Conservation (phyloP, 1,140 invertebrate species). For the Papilio aristodemus region DNA sequence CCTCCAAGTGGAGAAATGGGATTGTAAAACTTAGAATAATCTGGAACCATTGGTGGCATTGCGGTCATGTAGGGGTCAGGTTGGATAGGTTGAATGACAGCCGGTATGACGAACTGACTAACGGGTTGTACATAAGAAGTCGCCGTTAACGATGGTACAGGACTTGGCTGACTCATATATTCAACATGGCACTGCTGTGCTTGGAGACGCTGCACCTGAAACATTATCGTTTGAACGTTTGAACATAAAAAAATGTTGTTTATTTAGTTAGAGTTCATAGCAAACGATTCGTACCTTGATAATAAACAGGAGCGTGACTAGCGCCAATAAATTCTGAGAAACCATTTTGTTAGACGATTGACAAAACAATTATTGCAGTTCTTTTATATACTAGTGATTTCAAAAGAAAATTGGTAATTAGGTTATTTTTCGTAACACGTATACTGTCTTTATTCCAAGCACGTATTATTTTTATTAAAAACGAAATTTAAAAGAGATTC, state of each 20-base stretch:
- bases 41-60: slow-evolving; percentile 35
- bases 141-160: slow-evolving; percentile 35
- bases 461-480: slow-evolving; percentile 35
- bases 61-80: slow-evolving; percentile 31
- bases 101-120: slow-evolving; percentile 53
- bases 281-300: slow-evolving; percentile 40
- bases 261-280: neutral
- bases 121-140: slow-evolving; percentile 44
- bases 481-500: slow-evolving; percentile 7
- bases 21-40: slow-evolving; percentile 33
- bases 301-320: slow-evolving; percentile 42
- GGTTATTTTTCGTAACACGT: slow-evolving; percentile 45
- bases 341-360: slow-evolving; percentile 54
- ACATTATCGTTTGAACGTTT: neutral
- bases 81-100: slow-evolving; percentile 46
- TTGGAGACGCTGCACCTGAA: slow-evolving; percentile 39
- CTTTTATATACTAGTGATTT: slow-evolving; percentile 63
- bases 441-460: slow-evolving; percentile 31
- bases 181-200: slow-evolving; percentile 44
- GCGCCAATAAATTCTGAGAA: slow-evolving; percentile 41
- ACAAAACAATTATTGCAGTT: slow-evolving; percentile 43
- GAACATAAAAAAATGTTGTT: neutral
- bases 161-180: slow-evolving; percentile 34
- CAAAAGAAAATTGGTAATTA: slow-evolving; percentile 57
- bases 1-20: slow-evolving; percentile 22